A percentile compares a stretch with the other conserved stretches of the same genome.
phyloP scores from a whole-genome alignment of 2,113 vertebrate species.

The Callipepla squamata region DNA sequence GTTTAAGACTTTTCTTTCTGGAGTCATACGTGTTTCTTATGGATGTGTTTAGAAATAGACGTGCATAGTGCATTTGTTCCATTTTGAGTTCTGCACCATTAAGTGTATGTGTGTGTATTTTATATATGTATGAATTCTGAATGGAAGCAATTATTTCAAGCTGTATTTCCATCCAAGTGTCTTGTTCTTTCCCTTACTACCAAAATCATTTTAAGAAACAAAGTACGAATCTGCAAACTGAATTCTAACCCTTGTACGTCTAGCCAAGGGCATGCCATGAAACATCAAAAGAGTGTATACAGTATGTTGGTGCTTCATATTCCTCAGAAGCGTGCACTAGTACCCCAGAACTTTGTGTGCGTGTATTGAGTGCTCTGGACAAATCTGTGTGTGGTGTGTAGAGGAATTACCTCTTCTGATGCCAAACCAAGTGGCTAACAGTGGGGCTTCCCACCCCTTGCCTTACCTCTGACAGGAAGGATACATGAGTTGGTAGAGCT shows the following conservation, averaged over 20 bases:
- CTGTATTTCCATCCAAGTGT: background rate
- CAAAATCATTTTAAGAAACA: background rate
- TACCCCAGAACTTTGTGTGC: background rate
- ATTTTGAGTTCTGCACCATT: background rate
- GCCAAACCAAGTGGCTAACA: background rate
- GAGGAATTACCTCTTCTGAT: background rate
- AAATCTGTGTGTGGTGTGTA: background rate
- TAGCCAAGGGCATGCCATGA: background rate
- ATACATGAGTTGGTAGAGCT: background rate
- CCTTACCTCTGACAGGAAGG: background rate
- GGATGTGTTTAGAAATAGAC: background rate
- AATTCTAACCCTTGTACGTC: background rate
- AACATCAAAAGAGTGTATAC: accelerated
- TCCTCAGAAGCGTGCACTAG: background rate
- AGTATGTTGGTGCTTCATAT: background rate
- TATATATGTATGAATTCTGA: background rate
- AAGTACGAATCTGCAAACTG: background rate
- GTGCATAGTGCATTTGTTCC: accelerated
- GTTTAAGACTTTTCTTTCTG: background rate
- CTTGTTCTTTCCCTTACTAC: background rate
- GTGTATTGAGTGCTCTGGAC: background rate
- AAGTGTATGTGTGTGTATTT: background rate
- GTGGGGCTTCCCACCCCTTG: background rate
- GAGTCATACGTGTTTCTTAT: background rate
- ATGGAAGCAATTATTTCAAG: background rate